Base-by-base conservation (phyloP, 1,140 invertebrate species). In the Aplysia californica region DNA sequence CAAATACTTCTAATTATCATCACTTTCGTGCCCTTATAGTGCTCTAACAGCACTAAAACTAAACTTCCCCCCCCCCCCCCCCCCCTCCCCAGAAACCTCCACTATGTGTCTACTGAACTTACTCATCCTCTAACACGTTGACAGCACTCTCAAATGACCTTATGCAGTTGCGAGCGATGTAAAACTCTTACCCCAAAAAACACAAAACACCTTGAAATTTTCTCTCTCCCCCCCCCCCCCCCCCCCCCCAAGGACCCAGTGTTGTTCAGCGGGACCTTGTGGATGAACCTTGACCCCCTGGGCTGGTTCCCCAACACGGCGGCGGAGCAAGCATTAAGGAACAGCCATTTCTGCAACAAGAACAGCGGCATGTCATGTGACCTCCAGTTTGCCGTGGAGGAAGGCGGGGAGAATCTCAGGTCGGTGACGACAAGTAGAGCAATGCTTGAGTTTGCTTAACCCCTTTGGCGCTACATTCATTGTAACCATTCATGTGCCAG, bases 241-340 rank as follows among this genome's bases (percentile, higher is more conserved):
- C n/a, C n/a, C n/a, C n/a, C n/a, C n/a, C n/a, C 83, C n/a, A n/a
- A 91, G 85, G 90, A 91, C 73, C 88, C 90, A 5, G 82, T 90
- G 0, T 72, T 90, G 15, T 90, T 90, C 76, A 82, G 83, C 33
- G 90, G 90, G 36, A 88, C 75, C 15, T 50, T 90, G 39, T 31
- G 86, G 26, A 74, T 83, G 31, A 94, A 94, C 85, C 83, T 94
- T 20, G 94, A 94, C 86, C 93, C 94, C 2, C 91, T 91, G 75
- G 83, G 89, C 21, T 66, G 83, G 20, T 90, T 89, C 77, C 77
- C 78, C 0, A 94, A 94, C 84, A 82, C 82, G 20, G 89, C 91
- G 83, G 85, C 78, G 50, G 90, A 75, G 89, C 70, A 58, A 35
- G 79, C 79, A 0, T 66, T 81, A 78, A 79, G 59, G 41, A 39